These are phyloP conservation scores for Meganola albula DNA, from an alignment of 2,888 invertebrate genomes.

Conservation along the genomic window DNA sequence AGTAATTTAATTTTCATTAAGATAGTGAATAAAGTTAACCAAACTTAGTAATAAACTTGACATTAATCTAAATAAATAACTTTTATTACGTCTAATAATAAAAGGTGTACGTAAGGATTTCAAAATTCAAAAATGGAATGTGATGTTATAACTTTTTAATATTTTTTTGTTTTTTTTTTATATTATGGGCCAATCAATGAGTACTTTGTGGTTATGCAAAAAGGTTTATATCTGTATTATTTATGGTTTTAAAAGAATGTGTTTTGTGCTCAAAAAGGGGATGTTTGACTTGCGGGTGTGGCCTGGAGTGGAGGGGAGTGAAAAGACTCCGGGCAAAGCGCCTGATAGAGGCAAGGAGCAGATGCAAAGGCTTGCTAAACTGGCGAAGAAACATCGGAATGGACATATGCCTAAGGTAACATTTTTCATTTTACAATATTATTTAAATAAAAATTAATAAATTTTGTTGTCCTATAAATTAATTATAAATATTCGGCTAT, in stretches of 20 bases:
- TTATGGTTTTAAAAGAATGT: slow-evolving; percentile 31
- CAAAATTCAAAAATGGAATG: no score
- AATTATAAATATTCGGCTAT: no score
- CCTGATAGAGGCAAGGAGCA: slow-evolving; percentile 88
- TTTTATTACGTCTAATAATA: no score
- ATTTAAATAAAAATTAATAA: no score
- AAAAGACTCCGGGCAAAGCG: slow-evolving; percentile 90
- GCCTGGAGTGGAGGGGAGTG: slow-evolving; percentile 90
- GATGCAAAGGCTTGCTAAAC: slow-evolving; percentile 91
- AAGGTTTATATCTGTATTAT: slow-evolving; percentile 35
- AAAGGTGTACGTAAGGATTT: no score
- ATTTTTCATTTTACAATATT: no score
- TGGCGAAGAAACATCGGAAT: slow-evolving; percentile 95
- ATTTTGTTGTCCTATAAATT: no score
- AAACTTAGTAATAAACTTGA: no score
- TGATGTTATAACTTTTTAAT: no score
- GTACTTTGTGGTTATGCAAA: slow-evolving; percentile 36
- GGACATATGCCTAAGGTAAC: slow-evolving; percentile 93
- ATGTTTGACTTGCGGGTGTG: slow-evolving; percentile 95
- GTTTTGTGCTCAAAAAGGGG: slow-evolving; percentile 68
- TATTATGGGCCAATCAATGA: slow-evolving; percentile 44
- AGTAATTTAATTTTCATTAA: no score
- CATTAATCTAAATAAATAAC: no score
- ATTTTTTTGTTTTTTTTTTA: neutral
- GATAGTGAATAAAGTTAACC: no score